phyloP scores from a whole-genome alignment of 2,113 vertebrate genomes.

The Marmota monax region DNA sequence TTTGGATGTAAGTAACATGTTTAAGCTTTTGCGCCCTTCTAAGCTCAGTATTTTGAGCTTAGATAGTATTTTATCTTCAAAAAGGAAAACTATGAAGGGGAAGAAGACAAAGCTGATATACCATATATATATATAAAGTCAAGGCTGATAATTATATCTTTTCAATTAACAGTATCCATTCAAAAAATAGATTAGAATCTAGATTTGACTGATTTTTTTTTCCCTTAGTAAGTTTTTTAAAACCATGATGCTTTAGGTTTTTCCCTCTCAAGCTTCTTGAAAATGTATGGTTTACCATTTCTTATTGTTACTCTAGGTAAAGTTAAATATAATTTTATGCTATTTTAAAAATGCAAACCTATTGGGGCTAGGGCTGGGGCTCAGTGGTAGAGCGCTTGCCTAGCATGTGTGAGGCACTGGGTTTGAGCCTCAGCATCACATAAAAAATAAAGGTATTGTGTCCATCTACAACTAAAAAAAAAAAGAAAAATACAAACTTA shows the following conservation, averaged over 20 bases:
- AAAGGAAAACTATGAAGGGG: neutral
- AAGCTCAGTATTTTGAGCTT: neutral
- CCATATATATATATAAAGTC: neutral
- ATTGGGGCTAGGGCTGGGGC: too few relatives aligned
- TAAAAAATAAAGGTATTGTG: too few relatives aligned
- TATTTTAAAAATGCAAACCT: conserved; percentile 47
- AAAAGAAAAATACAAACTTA: conserved; percentile 58
- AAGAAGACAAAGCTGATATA: conserved; percentile 62
- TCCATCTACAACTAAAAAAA: too few relatives aligned
- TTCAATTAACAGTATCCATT: conserved; percentile 75
- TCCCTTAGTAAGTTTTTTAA: conserved; percentile 64
- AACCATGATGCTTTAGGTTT: conserved; percentile 56
- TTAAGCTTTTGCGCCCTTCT: conserved; percentile 36
- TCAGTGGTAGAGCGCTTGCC: too few relatives aligned
- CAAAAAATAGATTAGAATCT: conserved; percentile 55
- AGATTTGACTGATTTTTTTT: conserved; percentile 77
- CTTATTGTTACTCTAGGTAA: conserved; percentile 78
- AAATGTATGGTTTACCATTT: conserved; percentile 66
- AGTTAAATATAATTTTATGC: conserved; percentile 70
- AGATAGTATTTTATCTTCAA: neutral
- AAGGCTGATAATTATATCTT: conserved; percentile 63
- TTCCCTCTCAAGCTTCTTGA: conserved; percentile 74
- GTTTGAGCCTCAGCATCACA: too few relatives aligned
- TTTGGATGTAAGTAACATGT: conserved; percentile 48
- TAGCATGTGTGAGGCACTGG: too few relatives aligned